Evolutionary conservation across 2,888 invertebrate genomes (phyloP), one percentile per base, ranked within the genome.

Genomic region (Ernsta delagoae): DNA sequence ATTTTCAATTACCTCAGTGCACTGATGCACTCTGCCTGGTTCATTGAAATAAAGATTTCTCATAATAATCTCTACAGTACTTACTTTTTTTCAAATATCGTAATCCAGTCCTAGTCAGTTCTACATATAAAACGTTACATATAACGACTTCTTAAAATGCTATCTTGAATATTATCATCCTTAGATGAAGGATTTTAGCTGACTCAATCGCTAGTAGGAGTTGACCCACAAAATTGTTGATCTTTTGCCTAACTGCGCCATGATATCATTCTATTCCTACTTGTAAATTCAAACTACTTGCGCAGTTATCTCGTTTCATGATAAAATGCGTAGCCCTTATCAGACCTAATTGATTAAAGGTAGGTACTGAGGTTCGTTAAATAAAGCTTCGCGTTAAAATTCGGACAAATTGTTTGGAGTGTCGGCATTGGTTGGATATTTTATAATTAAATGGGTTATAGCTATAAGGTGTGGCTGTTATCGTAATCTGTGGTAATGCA

Each of bases 321-420:
- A 90, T 88, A 89, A 86, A 78, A 72, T 45, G 73, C 74, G 72
- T 48, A 75, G 84, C 85, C 86, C 86, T 90, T 90, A 91, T 90
- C 90, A 83, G 76, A 78, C 78, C 80, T 88, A 89, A 88, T 89
- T 88, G 82, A 80, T 77, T 77, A 79, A 31, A 31, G 31, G 31
- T 31, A 31, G 31, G 31, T 77, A 75, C 62, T 72, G 75, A 70
- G 71, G 77, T 82, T 81, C 83, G 77, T 53, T 9, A 5, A 70
- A 73, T 75, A 78, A 86, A 75, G 83, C 80, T 70, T 71, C 78
- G 59, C 60, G 71, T 73, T 79, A 73, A 45, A 77, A 73, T 75
- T 79, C 70, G 45, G 71, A 72, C 75, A 70, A 75, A 66, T 74
- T 59, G 24, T 56, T 62, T 59, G 56, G 50, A 60, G 54, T 53